Percentiles rank a stretch among this genome's conserved stretches.
phyloP scores from a whole-genome alignment of 1,140 invertebrate genomes.

The Phthorimaea operculella region DNA sequence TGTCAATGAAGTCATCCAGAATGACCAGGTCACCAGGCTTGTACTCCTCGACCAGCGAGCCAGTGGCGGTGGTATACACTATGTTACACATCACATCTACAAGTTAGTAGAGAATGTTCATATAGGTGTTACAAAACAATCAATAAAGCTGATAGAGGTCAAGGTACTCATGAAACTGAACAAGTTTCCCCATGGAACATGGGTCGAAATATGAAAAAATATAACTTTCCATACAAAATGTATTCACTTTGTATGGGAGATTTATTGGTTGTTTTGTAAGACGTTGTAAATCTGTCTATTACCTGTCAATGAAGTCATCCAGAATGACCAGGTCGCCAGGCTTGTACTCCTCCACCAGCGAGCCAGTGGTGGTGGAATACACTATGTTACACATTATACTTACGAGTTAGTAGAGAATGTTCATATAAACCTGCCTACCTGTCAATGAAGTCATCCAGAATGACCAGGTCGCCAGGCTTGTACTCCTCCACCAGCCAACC shows the following conservation, averaged over 20 bases:
- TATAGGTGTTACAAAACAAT: too few species aligned
- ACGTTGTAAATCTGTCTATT: slow-evolving; percentile 14
- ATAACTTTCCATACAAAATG: too few species aligned
- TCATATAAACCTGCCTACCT: slow-evolving; percentile 68
- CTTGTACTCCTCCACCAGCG: too few species aligned
- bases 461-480: slow-evolving; percentile 87
- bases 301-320: slow-evolving; percentile 95
- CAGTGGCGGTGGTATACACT: slow-evolving; percentile 94
- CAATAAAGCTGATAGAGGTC: slow-evolving; percentile 82
- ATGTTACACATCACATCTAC: too few species aligned
- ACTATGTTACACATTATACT: too few species aligned
- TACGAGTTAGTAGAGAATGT: too few species aligned
- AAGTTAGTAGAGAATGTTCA: too few species aligned
- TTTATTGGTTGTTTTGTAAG: too few species aligned
- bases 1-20: slow-evolving; percentile 95
- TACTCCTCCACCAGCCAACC: slow-evolving; percentile 93
- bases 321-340: slow-evolving; percentile 92
- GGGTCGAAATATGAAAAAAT: too few species aligned
- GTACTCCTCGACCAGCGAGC: slow-evolving; percentile 90
- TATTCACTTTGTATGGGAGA: too few species aligned
- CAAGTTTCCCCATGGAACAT: too few species aligned
- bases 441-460: slow-evolving; percentile 96
- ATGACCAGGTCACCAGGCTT: slow-evolving; percentile 93
- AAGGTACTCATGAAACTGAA: slow-evolving; percentile 97
- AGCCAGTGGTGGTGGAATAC: too few species aligned